Base-by-base conservation (phyloP, 2,113 vertebrate species). In the Tor tambroides region DNA sequence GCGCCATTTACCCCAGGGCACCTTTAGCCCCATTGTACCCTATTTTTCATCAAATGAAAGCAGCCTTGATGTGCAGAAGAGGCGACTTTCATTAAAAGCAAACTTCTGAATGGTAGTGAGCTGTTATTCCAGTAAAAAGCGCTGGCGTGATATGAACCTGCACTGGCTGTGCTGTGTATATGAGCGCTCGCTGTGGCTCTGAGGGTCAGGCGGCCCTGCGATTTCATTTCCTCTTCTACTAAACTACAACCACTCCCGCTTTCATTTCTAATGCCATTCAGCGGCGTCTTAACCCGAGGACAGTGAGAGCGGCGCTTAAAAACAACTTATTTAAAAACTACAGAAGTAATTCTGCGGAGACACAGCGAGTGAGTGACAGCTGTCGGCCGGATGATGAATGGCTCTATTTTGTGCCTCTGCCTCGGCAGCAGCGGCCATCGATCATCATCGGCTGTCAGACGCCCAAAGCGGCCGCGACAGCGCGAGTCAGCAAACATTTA, bases 401-500 rank as follows among this genome's bases (percentile, higher is more conserved):
- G 98, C 97, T 99, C 97, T 96, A 98, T 98, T 99, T 98, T 99
- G 96, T 97, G 97, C 96, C 96, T 96, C 97, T 98, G 98, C 97
- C 97, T 97, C 96, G 96, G 92, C 94, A 93, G 96, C 97, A 96
- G 95, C 91, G 97, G 97, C 97, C 98, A 99, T 99, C 98, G 97
- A 99, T 99, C 98, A 99, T 99, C 97, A 97, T 99, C 97, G 96
- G 92, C 97, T 98, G 98, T 99, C 98, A 99, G 97, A 96, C 93
- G 94, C 96, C 96, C 97, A 97, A 97, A 98, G 96, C 96, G 87
- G 96, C 97, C 96, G 96, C 98, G 98, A 99, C 98, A 99, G 97
- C 97, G 96, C 97, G 96, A 99, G 98, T 99, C 98, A 99, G 98
- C 97, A 98, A 99, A 98, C 98, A 99, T 99, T 99, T 99, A 99